Conservation (phyloP, 2,888 invertebrate genomes). For the Philaethria dido region DNA sequence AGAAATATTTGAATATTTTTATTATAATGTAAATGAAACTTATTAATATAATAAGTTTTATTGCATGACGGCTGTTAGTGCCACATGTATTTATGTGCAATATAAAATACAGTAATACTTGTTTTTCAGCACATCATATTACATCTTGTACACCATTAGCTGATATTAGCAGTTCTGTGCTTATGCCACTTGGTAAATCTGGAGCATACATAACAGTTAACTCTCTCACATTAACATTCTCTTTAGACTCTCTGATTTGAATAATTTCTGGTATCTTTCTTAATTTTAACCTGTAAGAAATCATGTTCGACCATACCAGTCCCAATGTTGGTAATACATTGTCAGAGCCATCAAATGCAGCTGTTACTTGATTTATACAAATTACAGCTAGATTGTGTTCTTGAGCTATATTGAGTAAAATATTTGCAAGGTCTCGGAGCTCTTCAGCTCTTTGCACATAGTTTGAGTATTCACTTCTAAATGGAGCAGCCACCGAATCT, state of each 20-base stretch:
- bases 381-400: constrained; percentile 64
- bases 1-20: no score
- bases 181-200: constrained; percentile 57
- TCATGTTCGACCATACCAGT: constrained; percentile 78
- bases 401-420: constrained; percentile 61
- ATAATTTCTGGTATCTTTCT: constrained; percentile 50
- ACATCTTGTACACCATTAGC: constrained; percentile 53
- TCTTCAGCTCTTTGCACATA: constrained; percentile 75
- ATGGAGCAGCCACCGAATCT: constrained; percentile 78
- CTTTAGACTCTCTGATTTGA: constrained; percentile 37
- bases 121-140: constrained; percentile 3
- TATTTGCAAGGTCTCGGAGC: constrained; percentile 67
- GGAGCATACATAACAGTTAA: constrained; percentile 63
- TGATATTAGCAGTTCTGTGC: constrained; percentile 59
- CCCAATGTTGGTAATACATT: constrained; percentile 70
- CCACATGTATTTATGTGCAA: not conserved
- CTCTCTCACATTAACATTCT: constrained; percentile 56
- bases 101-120: not conserved
- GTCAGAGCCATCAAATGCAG: constrained; percentile 56
- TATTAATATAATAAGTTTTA: no score
- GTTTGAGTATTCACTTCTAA: constrained; percentile 69
- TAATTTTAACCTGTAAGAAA: constrained; percentile 64
- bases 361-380: constrained; percentile 77
- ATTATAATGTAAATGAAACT: no score
- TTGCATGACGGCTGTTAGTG: not conserved